phyloP scores from a whole-genome alignment of 2,797 vertebrate species.

The Aeoliscus strigatus region DNA sequence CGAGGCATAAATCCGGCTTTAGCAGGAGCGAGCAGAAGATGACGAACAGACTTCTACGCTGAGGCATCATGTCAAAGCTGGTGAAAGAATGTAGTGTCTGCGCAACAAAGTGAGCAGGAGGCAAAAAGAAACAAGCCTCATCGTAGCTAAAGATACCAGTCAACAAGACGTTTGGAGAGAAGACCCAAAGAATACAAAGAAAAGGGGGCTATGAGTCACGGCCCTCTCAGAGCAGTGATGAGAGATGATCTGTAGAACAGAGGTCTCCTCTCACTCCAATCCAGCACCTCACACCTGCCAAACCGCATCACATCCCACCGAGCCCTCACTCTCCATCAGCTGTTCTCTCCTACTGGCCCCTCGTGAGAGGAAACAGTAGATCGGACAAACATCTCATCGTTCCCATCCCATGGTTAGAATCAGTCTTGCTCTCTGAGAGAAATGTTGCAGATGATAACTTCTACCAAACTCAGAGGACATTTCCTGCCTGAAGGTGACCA shows the following conservation, averaged over 20 bases:
- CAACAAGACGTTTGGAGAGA: too few species aligned
- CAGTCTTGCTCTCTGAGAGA: neutral
- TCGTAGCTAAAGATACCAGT: too few species aligned
- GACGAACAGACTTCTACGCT: too few species aligned
- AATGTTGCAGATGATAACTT: neutral
- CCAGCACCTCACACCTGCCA: constrained; percentile 57
- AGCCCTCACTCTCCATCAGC: constrained; percentile 41
- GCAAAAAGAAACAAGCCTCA: too few species aligned
- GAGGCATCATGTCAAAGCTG: too few species aligned
- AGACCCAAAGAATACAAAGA: neutral
- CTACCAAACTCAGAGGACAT: too few species aligned
- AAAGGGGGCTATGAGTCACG: constrained; percentile 36
- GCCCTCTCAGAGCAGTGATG: constrained; percentile 35
- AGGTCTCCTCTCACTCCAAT: constrained; percentile 52
- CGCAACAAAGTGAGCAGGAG: too few species aligned
- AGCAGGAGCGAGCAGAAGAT: too few species aligned
- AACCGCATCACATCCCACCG: constrained; percentile 52
- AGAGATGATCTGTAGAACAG: constrained; percentile 48
- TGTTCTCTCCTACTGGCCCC: constrained; percentile 32
- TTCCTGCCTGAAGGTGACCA: too few species aligned
- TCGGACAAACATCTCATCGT: constrained; percentile 22
- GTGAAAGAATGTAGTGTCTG: too few species aligned
- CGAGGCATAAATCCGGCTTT: too few species aligned
- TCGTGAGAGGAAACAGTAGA: constrained; percentile 23
- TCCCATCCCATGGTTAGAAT: too few species aligned